Percentiles rank a stretch among this genome's conserved stretches.
Conservation (phyloP, 2,797 vertebrate genomes). For the Pangasius macronema region DNA sequence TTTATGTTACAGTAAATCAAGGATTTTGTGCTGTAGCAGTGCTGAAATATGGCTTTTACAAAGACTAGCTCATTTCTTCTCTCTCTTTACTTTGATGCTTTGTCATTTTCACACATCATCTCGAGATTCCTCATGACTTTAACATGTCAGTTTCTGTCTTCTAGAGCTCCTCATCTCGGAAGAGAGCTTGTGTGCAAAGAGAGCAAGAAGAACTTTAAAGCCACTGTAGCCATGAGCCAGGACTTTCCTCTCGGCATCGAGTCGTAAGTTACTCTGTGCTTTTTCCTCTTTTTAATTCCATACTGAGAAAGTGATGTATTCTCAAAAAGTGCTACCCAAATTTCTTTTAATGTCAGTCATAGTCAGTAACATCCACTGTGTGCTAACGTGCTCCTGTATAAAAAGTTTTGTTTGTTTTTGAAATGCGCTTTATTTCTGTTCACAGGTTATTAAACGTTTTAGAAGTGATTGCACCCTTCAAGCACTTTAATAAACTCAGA, state of each 20-base stretch:
- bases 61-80: background rate
- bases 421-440: slow-evolving; percentile 37
- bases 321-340: background rate
- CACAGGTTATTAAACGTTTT: slow-evolving; percentile 95
- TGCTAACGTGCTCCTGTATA: background rate
- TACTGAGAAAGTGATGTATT: background rate
- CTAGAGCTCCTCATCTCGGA: slow-evolving; percentile 93
- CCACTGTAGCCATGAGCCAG: slow-evolving; percentile 98
- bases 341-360: background rate
- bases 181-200: slow-evolving; percentile 97
- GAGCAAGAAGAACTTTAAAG: slow-evolving; percentile 99
- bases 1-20: background rate
- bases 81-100: background rate
- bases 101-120: background rate
- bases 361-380: background rate
- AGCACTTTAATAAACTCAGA: slow-evolving; percentile 99
- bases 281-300: background rate
- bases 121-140: background rate
- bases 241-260: slow-evolving; percentile 96
- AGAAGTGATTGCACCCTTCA: slow-evolving; percentile 98
- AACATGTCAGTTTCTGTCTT: slow-evolving; percentile 23
- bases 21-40: background rate
- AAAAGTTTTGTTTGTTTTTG: background rate
- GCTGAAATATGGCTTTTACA: background rate
- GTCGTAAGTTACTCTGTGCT: slow-evolving; percentile 82